These are phyloP conservation scores for Eustalomyia histrio DNA, from an alignment of 2,888 invertebrate species.

Conservation along the genomic window DNA sequence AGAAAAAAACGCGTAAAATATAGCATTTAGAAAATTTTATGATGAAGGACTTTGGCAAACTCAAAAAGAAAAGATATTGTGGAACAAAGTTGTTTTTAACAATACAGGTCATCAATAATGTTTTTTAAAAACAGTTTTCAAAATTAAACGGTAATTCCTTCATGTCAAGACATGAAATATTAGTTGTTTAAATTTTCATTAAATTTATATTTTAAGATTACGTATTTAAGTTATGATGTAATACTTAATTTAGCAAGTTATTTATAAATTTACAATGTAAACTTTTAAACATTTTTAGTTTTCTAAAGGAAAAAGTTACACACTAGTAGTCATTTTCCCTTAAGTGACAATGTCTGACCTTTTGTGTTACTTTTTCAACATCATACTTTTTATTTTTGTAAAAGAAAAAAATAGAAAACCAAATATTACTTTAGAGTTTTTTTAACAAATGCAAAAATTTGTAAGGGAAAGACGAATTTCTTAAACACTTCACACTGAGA, in stretches of 20 bases:
- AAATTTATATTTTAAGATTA: constrained; percentile 28
- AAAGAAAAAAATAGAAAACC: constrained; percentile 10
- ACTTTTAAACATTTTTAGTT: constrained; percentile 21
- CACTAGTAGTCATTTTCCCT: not conserved
- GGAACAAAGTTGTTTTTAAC: constrained; percentile 1
- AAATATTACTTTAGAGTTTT: not conserved
- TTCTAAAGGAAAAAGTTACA: not conserved
- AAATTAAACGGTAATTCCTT: constrained; percentile 56
- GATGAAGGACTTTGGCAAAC: constrained; percentile 49
- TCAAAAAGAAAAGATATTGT: constrained; percentile 15
- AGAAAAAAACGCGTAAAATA: constrained; percentile 52
- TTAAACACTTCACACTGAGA: too few relatives aligned
- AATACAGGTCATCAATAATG: constrained; percentile 60
- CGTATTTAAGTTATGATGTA: constrained; percentile 20
- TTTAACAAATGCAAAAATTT: not conserved
- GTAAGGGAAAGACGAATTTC: not conserved
- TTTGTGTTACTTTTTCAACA: constrained; percentile 49
- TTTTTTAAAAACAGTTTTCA: not conserved
- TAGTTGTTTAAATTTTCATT: constrained; percentile 39
- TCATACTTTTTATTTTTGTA: not conserved
- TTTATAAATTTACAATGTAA: not conserved
- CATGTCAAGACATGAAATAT: constrained; percentile 53
- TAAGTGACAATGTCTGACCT: constrained; percentile 60
- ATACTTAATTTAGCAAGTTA: constrained; percentile 38
- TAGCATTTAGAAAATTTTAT: constrained; percentile 51